Evolutionary conservation across 2,888 invertebrate genomes (phyloP), one percentile per base, ranked within the genome.

Genomic region (Tetragonula carbonaria): DNA sequence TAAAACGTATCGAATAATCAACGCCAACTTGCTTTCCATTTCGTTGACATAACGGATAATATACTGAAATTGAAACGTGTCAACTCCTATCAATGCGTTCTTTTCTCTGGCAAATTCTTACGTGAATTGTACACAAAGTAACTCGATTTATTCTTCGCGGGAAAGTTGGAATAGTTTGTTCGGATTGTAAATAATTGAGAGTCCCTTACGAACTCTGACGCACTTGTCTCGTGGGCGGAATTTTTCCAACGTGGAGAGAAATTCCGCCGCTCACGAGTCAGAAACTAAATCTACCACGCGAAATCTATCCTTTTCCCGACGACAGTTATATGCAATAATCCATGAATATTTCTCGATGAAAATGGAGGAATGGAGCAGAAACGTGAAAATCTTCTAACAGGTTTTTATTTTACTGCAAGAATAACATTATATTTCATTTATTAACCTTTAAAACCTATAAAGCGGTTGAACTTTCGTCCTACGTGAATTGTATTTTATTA

Each of bases 171-270:
- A n/a, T 33, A 55, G 18, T 78, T n/a, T 23, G 38, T 55, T 63
- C 23, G 51, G 55, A 59, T 66, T 74, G 71, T 74, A 82, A 74
- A 74, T 82, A 80, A 82, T 82, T 75, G 71, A 65, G 67, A 28
- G 70, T 50, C 74, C 78, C 51, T 82, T 74, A 71, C 50, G 28
- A 28, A 16, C 70, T 66, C 18, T 82, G 78, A 82, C 78, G 73
- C 72, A 78, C 38, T 73, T 14, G 23, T 28, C 59, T 16, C 28
- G 71, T 80, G 66, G 59, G 80, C 28, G 74, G 71, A 80, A 75
- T 71, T 80, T 72, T 72, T 80, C 71, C 70, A 67, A 14, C 23
- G 45, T 18, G 21, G 66, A 66, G 28, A 72, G 72, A 78, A 78
- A 80, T 80, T 78, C 57, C 78, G 57, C 50, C 71, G 65, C 45